These are phyloP conservation scores for Oreortyx pictus DNA, from an alignment of 2,797 vertebrate species.

Conservation along the genomic window DNA sequence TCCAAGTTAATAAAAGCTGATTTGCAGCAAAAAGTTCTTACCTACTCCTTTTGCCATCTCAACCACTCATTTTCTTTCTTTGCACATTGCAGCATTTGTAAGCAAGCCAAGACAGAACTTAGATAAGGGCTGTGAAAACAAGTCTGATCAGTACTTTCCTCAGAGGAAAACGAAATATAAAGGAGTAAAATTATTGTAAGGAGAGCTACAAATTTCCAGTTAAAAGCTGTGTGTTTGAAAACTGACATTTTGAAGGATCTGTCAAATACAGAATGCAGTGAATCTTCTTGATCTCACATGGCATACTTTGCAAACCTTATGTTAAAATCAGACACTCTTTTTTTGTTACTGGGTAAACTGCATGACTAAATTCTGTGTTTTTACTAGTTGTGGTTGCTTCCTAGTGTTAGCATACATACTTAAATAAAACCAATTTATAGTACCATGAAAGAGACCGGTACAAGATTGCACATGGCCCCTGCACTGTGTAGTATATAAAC, in stretches of 20 bases:
- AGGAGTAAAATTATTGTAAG: not conserved
- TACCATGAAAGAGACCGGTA: rapidly evolving
- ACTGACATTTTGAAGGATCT: not conserved
- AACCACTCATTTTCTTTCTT: not conserved
- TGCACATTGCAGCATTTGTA: not conserved
- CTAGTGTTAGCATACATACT: not conserved
- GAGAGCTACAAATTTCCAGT: not conserved
- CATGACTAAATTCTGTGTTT: not conserved
- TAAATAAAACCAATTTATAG: not conserved
- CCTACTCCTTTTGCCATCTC: not conserved
- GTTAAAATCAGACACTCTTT: not conserved
- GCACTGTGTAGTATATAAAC: not conserved
- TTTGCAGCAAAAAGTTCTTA: not conserved
- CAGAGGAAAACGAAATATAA: not conserved
- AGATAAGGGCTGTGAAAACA: not conserved
- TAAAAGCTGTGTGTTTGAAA: not conserved
- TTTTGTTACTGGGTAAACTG: not conserved
- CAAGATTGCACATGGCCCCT: not conserved
- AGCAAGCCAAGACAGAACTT: not conserved
- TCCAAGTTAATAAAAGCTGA: not conserved
- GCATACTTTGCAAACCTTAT: not conserved
- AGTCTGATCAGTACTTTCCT: not conserved
- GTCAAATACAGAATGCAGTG: not conserved
- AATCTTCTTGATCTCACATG: not conserved
- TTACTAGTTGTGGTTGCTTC: not conserved